Evolutionary conservation across 2,797 vertebrate genomes (phyloP).

Genomic region (Odontamblyopus rebecca): DNA sequence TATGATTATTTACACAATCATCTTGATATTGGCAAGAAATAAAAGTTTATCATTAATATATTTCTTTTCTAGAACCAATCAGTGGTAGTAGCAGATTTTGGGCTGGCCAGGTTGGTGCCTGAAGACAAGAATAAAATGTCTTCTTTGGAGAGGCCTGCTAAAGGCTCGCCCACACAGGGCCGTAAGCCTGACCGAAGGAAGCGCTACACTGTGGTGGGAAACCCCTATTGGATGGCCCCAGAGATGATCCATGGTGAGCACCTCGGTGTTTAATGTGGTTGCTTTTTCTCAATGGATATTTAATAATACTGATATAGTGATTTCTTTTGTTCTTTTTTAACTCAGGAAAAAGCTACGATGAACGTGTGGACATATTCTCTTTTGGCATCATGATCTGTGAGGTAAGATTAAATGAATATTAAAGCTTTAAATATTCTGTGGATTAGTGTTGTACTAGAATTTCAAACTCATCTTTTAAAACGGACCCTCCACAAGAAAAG

Average conservation of each 20-base stretch:
- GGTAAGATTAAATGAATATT: constrained; percentile 74
- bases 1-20: constrained; percentile 41
- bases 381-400: constrained; percentile 96
- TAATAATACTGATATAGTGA: neutral
- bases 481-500: no score
- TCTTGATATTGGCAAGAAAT: neutral
- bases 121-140: constrained; percentile 80
- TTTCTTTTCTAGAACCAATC: constrained; percentile 84
- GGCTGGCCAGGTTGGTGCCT: constrained; percentile 87
- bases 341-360: constrained; percentile 91
- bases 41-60: neutral
- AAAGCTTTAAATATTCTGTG: neutral
- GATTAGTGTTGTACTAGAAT: no score
- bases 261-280: neutral
- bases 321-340: constrained; percentile 12
- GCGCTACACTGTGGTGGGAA: constrained; percentile 96
- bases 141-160: constrained; percentile 50
- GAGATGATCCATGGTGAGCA: constrained; percentile 95
- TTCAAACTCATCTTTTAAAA: no score
- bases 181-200: constrained; percentile 89
- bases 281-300: neutral
- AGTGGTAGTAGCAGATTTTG: constrained; percentile 96
- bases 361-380: constrained; percentile 96
- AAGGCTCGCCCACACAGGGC: constrained; percentile 76
- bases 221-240: constrained; percentile 99